Evolutionary conservation across 2,797 vertebrate genomes (phyloP).

Genomic region (Yasuhikotakia modesta): DNA sequence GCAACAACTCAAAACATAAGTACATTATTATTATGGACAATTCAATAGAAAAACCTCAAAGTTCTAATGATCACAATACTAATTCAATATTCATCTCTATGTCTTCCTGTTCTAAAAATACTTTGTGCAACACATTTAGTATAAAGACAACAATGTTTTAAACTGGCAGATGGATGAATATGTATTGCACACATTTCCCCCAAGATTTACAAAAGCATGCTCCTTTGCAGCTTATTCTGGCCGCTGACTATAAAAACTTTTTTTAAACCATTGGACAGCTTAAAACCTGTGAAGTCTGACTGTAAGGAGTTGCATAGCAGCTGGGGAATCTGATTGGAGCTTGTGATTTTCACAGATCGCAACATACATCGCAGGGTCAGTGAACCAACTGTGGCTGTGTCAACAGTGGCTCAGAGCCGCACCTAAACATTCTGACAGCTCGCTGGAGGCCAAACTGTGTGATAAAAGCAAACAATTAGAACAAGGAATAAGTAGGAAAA

Average conservation of each 20-base stretch:
- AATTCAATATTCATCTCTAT: too few relatives aligned
- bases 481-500: neutral
- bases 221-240: too few relatives aligned
- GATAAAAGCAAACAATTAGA: neutral
- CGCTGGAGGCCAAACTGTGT: slow-evolving; percentile 32
- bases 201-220: too few relatives aligned
- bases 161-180: neutral
- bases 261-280: neutral
- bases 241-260: too few relatives aligned
- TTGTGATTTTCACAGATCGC: neutral
- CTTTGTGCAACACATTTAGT: too few relatives aligned
- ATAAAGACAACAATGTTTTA: neutral
- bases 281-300: too few relatives aligned
- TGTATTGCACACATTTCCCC: neutral
- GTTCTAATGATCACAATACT: too few relatives aligned
- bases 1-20: neutral
- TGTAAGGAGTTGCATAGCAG: neutral
- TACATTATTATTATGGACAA: neutral
- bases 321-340: neutral
- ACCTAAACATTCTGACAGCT: slow-evolving; percentile 54
- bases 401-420: neutral
- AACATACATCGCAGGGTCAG: neutral
- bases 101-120: too few relatives aligned
- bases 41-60: neutral
- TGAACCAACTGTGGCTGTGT: neutral